Percentiles rank a stretch among this genome's conserved stretches.
These are phyloP conservation scores for Ectemnius cavifrons DNA, from an alignment of 2,888 invertebrate genomes.

Conservation along the genomic window DNA sequence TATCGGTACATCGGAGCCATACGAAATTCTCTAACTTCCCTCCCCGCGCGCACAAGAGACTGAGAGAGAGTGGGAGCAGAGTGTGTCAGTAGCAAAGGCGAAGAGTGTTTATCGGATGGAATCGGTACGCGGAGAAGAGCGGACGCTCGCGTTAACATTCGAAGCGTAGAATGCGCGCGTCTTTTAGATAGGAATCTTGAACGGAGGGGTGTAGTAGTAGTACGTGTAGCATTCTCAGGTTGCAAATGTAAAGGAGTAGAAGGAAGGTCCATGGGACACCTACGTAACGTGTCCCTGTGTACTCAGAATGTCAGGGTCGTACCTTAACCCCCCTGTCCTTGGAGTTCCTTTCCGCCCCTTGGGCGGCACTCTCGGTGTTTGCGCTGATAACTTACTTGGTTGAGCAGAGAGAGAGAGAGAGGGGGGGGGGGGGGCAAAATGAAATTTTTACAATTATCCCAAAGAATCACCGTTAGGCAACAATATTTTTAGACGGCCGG, in stretches of 20 bases:
- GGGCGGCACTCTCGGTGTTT: conserved; percentile 20
- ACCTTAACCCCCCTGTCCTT: conserved; percentile 62
- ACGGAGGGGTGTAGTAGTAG: neutral
- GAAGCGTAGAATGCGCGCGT: neutral
- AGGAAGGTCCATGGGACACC: conserved; percentile 16
- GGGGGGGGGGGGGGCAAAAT: conserved; percentile 14
- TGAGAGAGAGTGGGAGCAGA: no score
- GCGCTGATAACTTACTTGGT: neutral
- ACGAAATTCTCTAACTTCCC: no score
- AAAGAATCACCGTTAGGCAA: conserved; percentile 62
- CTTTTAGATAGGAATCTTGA: neutral
- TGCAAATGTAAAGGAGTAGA: no score
- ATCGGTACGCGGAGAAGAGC: neutral
- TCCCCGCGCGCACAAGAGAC: no score
- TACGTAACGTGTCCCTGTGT: conserved; percentile 31
- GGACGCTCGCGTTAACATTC: neutral
- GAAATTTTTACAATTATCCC: conserved; percentile 55
- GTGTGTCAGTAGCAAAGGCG: neutral
- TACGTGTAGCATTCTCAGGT: no score
- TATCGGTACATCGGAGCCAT: no score
- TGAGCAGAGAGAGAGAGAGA: no score
- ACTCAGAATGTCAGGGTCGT: conserved; percentile 61
- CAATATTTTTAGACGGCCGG: conserved; percentile 58
- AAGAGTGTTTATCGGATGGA: neutral
- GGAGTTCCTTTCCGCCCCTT: conserved; percentile 48